Percentiles rank a stretch among this genome's conserved stretches.
phyloP scores from a whole-genome alignment of 2,888 invertebrate genomes.

The Zele albiditarsus region DNA sequence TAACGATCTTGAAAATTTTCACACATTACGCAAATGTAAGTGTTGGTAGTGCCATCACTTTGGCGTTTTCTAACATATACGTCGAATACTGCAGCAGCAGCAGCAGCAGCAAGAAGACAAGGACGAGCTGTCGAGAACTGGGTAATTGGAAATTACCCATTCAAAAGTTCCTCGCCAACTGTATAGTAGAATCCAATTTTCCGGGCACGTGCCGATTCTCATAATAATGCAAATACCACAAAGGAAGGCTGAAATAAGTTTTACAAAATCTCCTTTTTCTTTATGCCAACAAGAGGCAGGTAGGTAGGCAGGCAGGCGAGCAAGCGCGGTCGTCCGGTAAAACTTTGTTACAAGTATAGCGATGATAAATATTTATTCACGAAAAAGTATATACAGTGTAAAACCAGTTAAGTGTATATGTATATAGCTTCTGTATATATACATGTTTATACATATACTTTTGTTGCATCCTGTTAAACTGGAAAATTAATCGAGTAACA shows the following conservation, averaged over 20 bases:
- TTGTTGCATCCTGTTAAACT: background rate
- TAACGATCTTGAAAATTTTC: conserved; percentile 29
- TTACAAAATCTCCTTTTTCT: conserved; percentile 12
- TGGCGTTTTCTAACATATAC: background rate
- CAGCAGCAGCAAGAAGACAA: background rate
- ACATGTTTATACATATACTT: background rate
- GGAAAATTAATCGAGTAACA: background rate
- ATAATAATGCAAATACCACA: conserved; percentile 52
- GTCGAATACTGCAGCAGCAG: background rate
- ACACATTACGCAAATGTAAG: conserved; percentile 35
- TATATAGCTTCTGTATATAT: background rate
- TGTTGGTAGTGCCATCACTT: conserved; percentile 20
- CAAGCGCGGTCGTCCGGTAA: background rate
- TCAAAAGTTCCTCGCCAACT: conserved; percentile 50
- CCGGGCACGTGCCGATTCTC: conserved; percentile 46
- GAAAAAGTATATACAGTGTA: background rate
- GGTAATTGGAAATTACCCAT: conserved; percentile 56
- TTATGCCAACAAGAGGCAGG: background rate
- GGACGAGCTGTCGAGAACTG: conserved; percentile 36
- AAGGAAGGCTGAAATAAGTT: conserved; percentile 32
- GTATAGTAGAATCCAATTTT: conserved; percentile 53
- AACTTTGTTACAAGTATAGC: background rate
- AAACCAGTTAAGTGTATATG: background rate
- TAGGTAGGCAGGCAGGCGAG: background rate
- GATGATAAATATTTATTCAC: conserved; percentile 16